Evolutionary conservation across 2,888 invertebrate species (phyloP).

Genomic region (Podabrus alpinus): DNA sequence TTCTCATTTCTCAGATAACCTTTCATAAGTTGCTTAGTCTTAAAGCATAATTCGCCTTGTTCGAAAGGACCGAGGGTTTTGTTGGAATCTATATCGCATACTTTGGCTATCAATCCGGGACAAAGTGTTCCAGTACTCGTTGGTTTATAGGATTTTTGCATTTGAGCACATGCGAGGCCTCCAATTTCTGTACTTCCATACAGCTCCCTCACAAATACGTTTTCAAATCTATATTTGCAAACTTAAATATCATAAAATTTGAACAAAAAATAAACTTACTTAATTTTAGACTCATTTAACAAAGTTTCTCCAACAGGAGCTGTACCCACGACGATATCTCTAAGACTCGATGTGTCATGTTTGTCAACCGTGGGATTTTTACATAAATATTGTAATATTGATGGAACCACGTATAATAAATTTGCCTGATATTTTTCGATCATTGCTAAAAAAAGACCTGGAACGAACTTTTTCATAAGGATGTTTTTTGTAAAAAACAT

Average conservation of each 20-base stretch:
- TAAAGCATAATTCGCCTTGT: slow-evolving; percentile 81
- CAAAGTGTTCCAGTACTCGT: slow-evolving; percentile 62
- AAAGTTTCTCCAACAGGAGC: not conserved
- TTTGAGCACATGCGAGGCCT: not conserved
- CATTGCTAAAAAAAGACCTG: slow-evolving; percentile 66
- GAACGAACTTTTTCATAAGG: slow-evolving; percentile 67
- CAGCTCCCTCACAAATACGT: not conserved
- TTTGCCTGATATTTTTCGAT: slow-evolving; percentile 40
- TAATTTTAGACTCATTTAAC: not conserved
- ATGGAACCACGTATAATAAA: slow-evolving; percentile 30
- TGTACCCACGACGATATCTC: slow-evolving; percentile 53
- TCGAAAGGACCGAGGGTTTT: slow-evolving; percentile 62
- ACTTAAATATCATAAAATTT: not conserved
- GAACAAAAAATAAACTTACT: too few relatives aligned
- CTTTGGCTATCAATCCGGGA: slow-evolving; percentile 63
- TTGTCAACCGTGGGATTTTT: slow-evolving; percentile 74
- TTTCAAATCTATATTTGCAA: slow-evolving; percentile 3
- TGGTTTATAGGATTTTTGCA: not conserved
- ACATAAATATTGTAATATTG: slow-evolving; percentile 73
- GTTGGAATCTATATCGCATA: slow-evolving; percentile 63
- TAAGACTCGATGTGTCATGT: slow-evolving; percentile 70
- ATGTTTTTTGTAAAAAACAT: slow-evolving; percentile 51
- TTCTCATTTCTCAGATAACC: slow-evolving; percentile 73
- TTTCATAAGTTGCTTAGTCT: slow-evolving; percentile 66
- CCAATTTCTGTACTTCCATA: slow-evolving; percentile 12